These are phyloP conservation scores for Neosalanx taihuensis DNA, from an alignment of 2,797 vertebrate species.

Conservation along the genomic window DNA sequence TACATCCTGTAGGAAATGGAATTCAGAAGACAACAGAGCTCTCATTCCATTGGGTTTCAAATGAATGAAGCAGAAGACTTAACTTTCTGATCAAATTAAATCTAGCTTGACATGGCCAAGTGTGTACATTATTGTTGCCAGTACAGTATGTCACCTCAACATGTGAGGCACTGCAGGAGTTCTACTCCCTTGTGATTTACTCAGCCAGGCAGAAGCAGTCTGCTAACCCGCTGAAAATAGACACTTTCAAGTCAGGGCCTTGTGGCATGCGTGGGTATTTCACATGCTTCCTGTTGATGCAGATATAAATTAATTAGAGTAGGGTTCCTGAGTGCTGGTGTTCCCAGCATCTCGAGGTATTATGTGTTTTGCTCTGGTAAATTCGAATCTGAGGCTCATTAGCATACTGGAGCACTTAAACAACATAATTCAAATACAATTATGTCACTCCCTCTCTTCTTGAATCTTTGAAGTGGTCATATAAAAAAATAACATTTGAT, in stretches of 20 bases:
- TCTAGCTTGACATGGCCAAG: conserved; percentile 33
- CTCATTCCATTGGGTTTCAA: conserved; percentile 6
- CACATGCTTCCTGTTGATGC: conserved; percentile 33
- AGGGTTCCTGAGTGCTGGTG: conserved; percentile 27
- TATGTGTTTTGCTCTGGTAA: conserved; percentile 9
- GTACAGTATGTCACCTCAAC: conserved; percentile 27
- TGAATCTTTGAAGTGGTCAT: conserved; percentile 11
- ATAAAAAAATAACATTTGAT: conserved; percentile 17
- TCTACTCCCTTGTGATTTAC: conserved; percentile 47
- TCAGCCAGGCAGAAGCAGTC: conserved; percentile 50
- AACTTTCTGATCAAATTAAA: not conserved
- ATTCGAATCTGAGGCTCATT: conserved; percentile 1
- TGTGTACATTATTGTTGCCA: conserved; percentile 3
- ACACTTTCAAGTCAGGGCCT: conserved; percentile 45
- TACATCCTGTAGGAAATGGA: not conserved
- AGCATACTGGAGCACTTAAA: not conserved
- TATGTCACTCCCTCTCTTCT: not conserved
- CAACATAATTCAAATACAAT: conserved; percentile 6
- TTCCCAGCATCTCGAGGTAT: conserved; percentile 23
- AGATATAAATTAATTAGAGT: conserved; percentile 46
- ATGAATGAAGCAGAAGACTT: not conserved
- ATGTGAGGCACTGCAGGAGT: conserved; percentile 41
- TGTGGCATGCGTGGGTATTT: conserved; percentile 25
- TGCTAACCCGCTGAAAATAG: conserved; percentile 50
- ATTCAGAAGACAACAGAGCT: not conserved